Conservation (phyloP, 2,888 invertebrate species). For the Latheticus oryzae region DNA sequence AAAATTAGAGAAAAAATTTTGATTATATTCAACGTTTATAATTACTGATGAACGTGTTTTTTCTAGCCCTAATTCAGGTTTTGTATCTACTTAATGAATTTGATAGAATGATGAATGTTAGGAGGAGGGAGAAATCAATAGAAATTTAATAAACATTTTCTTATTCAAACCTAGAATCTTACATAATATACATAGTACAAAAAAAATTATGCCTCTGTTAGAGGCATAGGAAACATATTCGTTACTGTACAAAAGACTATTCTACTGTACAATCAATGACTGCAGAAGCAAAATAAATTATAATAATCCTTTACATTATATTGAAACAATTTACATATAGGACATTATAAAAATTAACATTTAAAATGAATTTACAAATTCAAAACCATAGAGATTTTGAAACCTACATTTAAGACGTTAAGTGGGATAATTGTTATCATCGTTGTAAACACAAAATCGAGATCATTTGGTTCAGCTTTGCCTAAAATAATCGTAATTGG, state of each 20-base stretch:
- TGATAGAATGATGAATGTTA: too few relatives aligned
- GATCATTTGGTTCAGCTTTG: slow-evolving; percentile 60
- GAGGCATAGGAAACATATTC: slow-evolving; percentile 60
- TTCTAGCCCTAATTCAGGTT: too few relatives aligned
- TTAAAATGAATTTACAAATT: slow-evolving; percentile 54
- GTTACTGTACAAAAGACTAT: slow-evolving; percentile 66
- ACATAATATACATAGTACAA: slow-evolving; percentile 90
- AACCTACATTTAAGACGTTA: slow-evolving; percentile 38
- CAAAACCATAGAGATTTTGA: slow-evolving; percentile 45
- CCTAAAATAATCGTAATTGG: slow-evolving; percentile 64
- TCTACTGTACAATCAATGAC: slow-evolving; percentile 66
- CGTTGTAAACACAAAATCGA: slow-evolving; percentile 63
- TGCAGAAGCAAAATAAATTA: slow-evolving; percentile 66
- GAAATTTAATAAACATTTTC: slow-evolving; percentile 67
- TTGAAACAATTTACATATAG: slow-evolving; percentile 64
- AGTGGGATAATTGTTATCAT: slow-evolving; percentile 50
- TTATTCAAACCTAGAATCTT: slow-evolving; percentile 80
- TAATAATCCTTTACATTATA: slow-evolving; percentile 57
- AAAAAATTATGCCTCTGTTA: slow-evolving; percentile 71
- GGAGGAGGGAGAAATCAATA: not conserved
- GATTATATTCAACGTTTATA: too few relatives aligned
- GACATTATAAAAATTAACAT: slow-evolving; percentile 59
- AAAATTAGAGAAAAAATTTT: too few relatives aligned
- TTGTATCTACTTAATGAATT: too few relatives aligned
- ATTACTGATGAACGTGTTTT: too few relatives aligned